Evolutionary conservation across 2,888 invertebrate genomes (phyloP).

Genomic region (Platynereis dumerilii): DNA sequence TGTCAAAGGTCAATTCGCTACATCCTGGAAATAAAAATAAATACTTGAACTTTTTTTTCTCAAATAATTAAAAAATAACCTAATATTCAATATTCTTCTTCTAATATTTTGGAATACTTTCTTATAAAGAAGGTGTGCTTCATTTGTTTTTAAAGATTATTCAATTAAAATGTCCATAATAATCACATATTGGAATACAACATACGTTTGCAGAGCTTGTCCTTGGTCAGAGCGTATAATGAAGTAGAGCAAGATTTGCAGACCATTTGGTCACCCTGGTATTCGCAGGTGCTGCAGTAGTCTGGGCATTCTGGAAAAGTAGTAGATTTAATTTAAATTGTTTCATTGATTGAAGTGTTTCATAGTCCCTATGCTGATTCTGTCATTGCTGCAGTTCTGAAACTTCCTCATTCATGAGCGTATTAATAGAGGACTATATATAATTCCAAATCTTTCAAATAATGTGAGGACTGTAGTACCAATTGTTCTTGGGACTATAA

Average conservation of each 20-base stretch:
- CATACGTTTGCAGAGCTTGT: conserved; percentile 4
- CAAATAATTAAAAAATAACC: too few species aligned
- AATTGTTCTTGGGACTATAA: too few species aligned
- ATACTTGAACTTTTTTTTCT: too few species aligned
- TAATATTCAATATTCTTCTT: too few species aligned
- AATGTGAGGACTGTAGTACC: background rate
- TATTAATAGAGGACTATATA: background rate
- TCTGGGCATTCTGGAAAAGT: conserved; percentile 1
- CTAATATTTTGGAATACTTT: too few species aligned
- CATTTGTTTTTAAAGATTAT: too few species aligned
- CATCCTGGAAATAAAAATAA: too few species aligned
- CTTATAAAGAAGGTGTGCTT: too few species aligned
- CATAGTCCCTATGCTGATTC: background rate
- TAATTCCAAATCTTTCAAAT: background rate
- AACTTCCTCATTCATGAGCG: background rate
- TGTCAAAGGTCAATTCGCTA: too few species aligned
- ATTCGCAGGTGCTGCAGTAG: conserved; percentile 1
- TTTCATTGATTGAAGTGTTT: background rate
- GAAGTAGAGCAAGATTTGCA: background rate
- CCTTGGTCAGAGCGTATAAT: background rate
- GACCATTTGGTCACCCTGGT: conserved; percentile 1
- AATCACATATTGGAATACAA: too few species aligned
- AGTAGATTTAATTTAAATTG: background rate
- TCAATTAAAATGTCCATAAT: too few species aligned
- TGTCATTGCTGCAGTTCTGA: background rate